A percentile compares a stretch with the other conserved stretches of the same genome.
Evolutionary conservation across 1,140 invertebrate genomes (phyloP).

Genomic region (Steinernema feltiae): DNA sequence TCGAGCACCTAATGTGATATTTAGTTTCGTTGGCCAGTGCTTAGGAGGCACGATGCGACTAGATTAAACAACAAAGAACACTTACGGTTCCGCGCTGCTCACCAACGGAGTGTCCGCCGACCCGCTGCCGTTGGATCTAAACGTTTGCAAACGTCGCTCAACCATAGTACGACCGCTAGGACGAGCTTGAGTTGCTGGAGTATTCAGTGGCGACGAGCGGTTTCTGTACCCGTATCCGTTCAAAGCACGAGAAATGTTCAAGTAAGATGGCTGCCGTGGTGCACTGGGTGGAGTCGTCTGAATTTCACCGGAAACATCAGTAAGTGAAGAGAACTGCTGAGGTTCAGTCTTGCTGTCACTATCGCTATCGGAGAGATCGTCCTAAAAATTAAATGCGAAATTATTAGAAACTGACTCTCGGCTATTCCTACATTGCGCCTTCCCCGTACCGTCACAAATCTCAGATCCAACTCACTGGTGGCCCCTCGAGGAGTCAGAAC

Average conservation of each 20-base stretch:
- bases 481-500: background rate
- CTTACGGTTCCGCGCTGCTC: background rate
- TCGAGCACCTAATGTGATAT: too few relatives aligned
- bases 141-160: background rate
- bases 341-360: background rate
- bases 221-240: conserved; percentile 4
- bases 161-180: background rate
- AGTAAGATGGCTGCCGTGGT: background rate
- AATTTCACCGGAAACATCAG: background rate
- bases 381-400: background rate
- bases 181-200: background rate
- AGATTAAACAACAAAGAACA: background rate
- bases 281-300: background rate
- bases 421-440: background rate
- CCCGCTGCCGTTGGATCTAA: too few relatives aligned
- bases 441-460: background rate
- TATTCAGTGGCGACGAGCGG: background rate
- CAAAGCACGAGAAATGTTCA: background rate
- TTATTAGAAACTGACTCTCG: background rate
- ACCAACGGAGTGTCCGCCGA: too few relatives aligned
- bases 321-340: background rate
- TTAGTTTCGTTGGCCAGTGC: too few relatives aligned
- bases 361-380: background rate
- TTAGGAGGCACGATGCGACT: background rate
- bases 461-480: background rate